Base-by-base conservation (phyloP, 2,797 vertebrate species). In the Champsocephalus esox region DNA sequence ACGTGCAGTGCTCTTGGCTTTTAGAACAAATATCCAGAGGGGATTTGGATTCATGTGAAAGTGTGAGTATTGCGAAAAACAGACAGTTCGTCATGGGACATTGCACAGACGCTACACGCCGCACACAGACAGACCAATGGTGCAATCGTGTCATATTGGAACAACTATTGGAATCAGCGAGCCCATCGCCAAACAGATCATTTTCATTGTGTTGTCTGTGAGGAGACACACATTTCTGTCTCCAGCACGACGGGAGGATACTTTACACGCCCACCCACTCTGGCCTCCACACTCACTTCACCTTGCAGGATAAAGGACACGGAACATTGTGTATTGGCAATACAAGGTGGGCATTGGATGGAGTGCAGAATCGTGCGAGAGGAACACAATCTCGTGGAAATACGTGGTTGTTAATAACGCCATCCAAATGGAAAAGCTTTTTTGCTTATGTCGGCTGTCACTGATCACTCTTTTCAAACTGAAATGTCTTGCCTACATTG, bases 11-110 rank as follows among this genome's bases (percentile, higher is more conserved):
- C 68, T 64, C 70, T 69, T 34, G 13, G 70, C 82, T 55, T 83
- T 41, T 9, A 62, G 82, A 38, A 71, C 70, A 85, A 81, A 85
- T 62, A 79, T 68, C 86, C 76, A 17, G 70, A 77, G 65, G 84
- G 68, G 44, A 82, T 66, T 55, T 11, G 1, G 50, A 13, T 54
- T 34, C 52, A 51, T 49, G 61, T 57, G n/a, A 75, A 71, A 38
- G 58, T 65, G 48, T 16, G 62, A 66, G 48, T n/a, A 16, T 44
- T n/a, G 46, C 75, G 34, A 65, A n/a, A 81, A 63, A 71, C 78
- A 73, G 81, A 71, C 69, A 43, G 59, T 75, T 79, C 71, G 68
- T 79, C 74, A 68, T 44, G 60, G 34, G 38, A 55, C 34, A 19
- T n/a, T 13, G 19, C 44, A 16, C 46, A 70, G 48, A 58, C 66